Evolutionary conservation across 2,888 invertebrate species (phyloP), one percentile per base, ranked within the genome.

Genomic region (Helleia helle): DNA sequence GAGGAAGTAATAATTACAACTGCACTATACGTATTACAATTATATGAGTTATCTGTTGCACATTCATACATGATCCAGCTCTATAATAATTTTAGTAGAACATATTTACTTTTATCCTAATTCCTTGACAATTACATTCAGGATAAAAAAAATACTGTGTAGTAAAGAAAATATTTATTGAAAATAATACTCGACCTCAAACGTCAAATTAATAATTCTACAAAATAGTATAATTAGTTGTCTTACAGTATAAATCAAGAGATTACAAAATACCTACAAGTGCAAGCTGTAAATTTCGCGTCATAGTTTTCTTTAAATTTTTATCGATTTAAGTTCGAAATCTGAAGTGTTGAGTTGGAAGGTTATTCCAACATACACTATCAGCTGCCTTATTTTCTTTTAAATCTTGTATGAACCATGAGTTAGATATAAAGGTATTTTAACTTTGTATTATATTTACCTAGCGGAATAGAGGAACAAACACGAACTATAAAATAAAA

Each of bases 261-360:
- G 81, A 80, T 81, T 83, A 83, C 79, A 79, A 76, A 73, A 73
- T 80, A 76, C 75, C 67, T 80, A 79, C 34, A 22, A 34, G 34
- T 8, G 34, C 34, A 34, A 34, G 34, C 34, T 18, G 18, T 8
- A 34, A 11, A 34, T 12, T 22, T 34, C 34, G 22, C 34, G 11
- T 22, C 18, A 31, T 31, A 18, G 12, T 3, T 22, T 22, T 8
- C 7, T 22, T 8, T 22, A 5, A 22, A 22, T 7, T 22, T 3
- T n/a, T n/a, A n/a, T n/a, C n/a, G n/a, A n/a, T n/a, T n/a, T n/a
- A n/a, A n/a, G n/a, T n/a, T n/a, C n/a, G n/a, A n/a, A n/a, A n/a
- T n/a, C n/a, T n/a, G n/a, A n/a, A n/a, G n/a, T n/a, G n/a, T n/a
- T n/a, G n/a, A n/a, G n/a, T n/a, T n/a, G n/a, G n/a, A n/a, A n/a